Evolutionary conservation across 2,113 vertebrate genomes (phyloP).

Genomic region (Leptodactylus fuscus): DNA sequence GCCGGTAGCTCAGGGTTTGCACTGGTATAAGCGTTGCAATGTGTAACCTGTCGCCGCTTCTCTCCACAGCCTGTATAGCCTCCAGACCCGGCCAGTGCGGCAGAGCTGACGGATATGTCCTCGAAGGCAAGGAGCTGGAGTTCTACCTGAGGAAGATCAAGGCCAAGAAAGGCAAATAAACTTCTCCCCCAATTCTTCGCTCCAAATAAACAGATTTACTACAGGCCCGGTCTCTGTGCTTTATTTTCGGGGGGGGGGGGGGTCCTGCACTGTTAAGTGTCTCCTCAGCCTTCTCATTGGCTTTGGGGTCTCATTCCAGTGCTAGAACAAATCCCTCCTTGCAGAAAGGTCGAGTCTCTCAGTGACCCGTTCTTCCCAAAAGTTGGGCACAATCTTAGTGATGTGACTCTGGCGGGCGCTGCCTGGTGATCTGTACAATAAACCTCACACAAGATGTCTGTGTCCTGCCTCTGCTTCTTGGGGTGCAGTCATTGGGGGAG

Average conservation of each 20-base stretch:
- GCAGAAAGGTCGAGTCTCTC: constrained; percentile 67
- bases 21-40: no score
- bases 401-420: no score
- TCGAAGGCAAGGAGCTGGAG: constrained; percentile 96
- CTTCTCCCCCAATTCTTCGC: constrained; percentile 25
- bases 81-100: constrained; percentile 97
- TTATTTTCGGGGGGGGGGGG: not conserved
- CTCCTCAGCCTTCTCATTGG: constrained; percentile 65
- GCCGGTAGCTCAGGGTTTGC: no score
- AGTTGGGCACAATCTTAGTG: no score
- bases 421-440: no score
- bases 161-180: constrained; percentile 99
- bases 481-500: no score
- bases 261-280: constrained; percentile 67
- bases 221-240: not conserved
- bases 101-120: constrained; percentile 92
- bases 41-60: not conserved
- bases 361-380: constrained; percentile 63
- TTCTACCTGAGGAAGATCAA: constrained; percentile 99
- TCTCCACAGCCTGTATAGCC: constrained; percentile 88
- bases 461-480: no score
- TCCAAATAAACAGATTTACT: constrained; percentile 71
- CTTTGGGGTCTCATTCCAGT: constrained; percentile 66
- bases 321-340: no score
- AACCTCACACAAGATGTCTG: no score